phyloP scores from a whole-genome alignment of 2,888 invertebrate genomes.

The Dilophus febrilis region DNA sequence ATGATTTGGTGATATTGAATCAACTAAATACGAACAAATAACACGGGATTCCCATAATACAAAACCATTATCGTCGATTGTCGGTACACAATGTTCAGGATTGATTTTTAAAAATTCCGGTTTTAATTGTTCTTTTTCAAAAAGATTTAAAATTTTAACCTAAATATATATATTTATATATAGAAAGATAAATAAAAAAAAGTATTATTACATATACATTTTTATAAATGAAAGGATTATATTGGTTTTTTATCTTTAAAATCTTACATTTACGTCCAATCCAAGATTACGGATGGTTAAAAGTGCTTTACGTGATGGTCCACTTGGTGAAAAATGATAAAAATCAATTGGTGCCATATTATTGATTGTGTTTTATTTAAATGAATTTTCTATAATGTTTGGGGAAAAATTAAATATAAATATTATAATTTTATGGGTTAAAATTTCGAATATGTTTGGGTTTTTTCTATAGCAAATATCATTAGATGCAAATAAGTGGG shows the following conservation, averaged over 20 bases:
- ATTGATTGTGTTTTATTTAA: no score
- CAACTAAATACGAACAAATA: constrained; percentile 42
- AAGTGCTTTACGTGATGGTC: constrained; percentile 42
- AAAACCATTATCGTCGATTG: constrained; percentile 48
- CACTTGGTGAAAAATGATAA: constrained; percentile 44
- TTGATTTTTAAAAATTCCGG: constrained; percentile 41
- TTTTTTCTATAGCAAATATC: no score
- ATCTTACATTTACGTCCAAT: constrained; percentile 31
- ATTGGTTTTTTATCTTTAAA: no score
- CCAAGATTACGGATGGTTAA: constrained; percentile 40
- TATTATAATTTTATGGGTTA: no score
- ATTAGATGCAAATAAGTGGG: no score
- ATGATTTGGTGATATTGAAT: constrained; percentile 34
- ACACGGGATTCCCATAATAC: constrained; percentile 50
- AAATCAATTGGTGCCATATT: constrained; percentile 29
- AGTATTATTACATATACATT: no score
- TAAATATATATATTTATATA: constrained; percentile 9
- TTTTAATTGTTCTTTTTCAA: constrained; percentile 39
- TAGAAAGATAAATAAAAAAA: no score
- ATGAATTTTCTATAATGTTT: no score
- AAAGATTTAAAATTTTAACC: constrained; percentile 21
- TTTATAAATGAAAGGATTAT: no score
- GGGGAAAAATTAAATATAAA: no score
- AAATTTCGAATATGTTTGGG: no score
- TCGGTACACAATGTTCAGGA: constrained; percentile 50